Evolutionary conservation across 1,140 invertebrate species (phyloP).

Genomic region (Psilanteris sp.): DNA sequence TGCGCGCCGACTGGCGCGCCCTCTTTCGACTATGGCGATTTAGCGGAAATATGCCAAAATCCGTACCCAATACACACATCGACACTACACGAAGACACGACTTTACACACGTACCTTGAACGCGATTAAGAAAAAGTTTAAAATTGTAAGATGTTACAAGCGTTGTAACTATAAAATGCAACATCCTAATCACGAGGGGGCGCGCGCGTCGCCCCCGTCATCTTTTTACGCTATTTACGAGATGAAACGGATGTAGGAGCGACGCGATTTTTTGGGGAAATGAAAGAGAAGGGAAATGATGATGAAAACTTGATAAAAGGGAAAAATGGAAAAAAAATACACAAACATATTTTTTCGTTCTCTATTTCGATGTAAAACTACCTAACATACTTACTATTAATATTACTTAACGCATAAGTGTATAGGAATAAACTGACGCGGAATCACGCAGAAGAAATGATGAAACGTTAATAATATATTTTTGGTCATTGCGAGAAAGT

Average conservation of each 20-base stretch:
- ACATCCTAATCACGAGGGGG: constrained; percentile 36
- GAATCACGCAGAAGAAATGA: constrained; percentile 68
- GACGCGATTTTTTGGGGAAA: constrained; percentile 40
- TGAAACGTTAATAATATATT: constrained; percentile 77
- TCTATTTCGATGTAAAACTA: constrained; percentile 79
- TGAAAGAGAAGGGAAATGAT: background rate
- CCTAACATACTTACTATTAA: constrained; percentile 79
- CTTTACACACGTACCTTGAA: constrained; percentile 46
- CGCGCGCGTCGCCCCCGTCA: constrained; percentile 52
- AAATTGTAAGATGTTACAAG: constrained; percentile 10
- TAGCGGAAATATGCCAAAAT: constrained; percentile 56
- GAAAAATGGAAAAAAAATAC: constrained; percentile 37
- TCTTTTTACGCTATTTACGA: constrained; percentile 64
- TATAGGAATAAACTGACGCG: constrained; percentile 62
- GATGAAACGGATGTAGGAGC: constrained; percentile 64
- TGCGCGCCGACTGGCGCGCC: constrained; percentile 48
- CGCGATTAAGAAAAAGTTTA: constrained; percentile 17
- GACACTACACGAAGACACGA: constrained; percentile 46
- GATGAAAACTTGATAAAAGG: constrained; percentile 5
- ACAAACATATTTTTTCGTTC: constrained; percentile 77
- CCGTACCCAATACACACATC: constrained; percentile 55
- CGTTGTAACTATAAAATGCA: constrained; percentile 32
- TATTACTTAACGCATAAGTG: constrained; percentile 79
- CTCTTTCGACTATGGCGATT: constrained; percentile 69
- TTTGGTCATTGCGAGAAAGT: constrained; percentile 79